A percentile compares a stretch with the other conserved stretches of the same genome.
These are phyloP conservation scores for Uloborus plumipes DNA, from an alignment of 2,888 invertebrate species.

Conservation along the genomic window DNA sequence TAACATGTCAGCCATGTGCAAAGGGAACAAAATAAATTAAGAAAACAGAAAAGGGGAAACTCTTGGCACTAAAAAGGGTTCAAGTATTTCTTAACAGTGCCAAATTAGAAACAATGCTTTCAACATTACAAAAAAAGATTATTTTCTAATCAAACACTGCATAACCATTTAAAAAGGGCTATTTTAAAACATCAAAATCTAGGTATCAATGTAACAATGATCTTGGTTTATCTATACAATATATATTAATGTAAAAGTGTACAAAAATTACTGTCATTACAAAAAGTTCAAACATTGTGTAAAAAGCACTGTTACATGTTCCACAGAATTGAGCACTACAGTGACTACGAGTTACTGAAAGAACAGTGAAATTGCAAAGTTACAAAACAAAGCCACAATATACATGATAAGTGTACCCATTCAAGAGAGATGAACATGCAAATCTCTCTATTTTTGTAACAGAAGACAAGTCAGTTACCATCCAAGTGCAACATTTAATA, in stretches of 20 bases:
- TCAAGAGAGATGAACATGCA: constrained; percentile 21
- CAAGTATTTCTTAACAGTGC: constrained; percentile 50
- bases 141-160: constrained; percentile 38
- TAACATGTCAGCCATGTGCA: constrained; percentile 54
- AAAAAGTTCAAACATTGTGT: constrained; percentile 61
- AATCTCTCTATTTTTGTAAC: constrained; percentile 22
- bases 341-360: constrained; percentile 40
- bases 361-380: constrained; percentile 25
- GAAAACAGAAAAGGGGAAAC: constrained; percentile 22
- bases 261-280: constrained; percentile 56
- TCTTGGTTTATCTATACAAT: constrained; percentile 51
- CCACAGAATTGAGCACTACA: constrained; percentile 56
- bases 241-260: constrained; percentile 54
- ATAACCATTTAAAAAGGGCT: constrained; percentile 58
- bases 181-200: constrained; percentile 60
- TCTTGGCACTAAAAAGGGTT: constrained; percentile 48
- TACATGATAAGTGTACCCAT: constrained; percentile 33
- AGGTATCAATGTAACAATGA: constrained; percentile 34
- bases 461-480: constrained; percentile 25
- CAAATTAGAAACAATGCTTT: constrained; percentile 19
- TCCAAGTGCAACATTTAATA: constrained; percentile 28
- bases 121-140: neutral
- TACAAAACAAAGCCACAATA: constrained; percentile 53
- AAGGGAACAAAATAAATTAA: constrained; percentile 36
- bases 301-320: constrained; percentile 60